These are phyloP conservation scores for Aurelia coerulea DNA, from an alignment of 30 jellyfish, hydroid and myxozoan species.

Conservation along the genomic window DNA sequence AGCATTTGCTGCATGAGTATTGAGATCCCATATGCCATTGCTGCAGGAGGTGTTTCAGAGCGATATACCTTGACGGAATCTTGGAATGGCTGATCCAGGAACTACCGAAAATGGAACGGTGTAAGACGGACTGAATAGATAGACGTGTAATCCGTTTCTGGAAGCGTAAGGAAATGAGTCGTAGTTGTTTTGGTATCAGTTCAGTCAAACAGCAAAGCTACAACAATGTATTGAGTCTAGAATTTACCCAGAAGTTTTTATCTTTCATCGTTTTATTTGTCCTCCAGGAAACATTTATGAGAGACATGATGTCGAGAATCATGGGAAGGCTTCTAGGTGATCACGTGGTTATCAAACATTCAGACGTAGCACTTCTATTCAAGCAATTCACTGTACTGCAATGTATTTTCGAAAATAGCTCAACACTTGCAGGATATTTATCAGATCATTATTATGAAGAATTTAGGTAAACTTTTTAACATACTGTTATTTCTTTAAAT, in stretches of 20 bases:
- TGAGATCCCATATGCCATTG: too few species aligned
- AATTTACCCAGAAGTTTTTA: background rate
- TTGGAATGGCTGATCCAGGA: too few species aligned
- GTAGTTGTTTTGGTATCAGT: too few species aligned
- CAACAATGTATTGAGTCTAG: background rate
- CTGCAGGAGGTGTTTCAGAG: too few species aligned
- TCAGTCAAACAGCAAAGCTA: background rate
- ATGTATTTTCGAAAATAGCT: conserved; percentile 36
- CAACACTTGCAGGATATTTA: conserved; percentile 14
- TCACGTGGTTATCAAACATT: conserved; percentile 15
- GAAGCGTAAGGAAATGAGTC: too few species aligned
- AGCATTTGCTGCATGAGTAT: too few species aligned
- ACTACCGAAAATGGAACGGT: too few species aligned
- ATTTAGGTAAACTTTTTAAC: conserved; percentile 31
- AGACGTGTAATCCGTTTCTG: too few species aligned
- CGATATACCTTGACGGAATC: too few species aligned
- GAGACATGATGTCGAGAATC: conserved; percentile 29
- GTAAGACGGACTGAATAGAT: too few species aligned
- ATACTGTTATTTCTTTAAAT: too few species aligned
- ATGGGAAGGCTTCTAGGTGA: conserved; percentile 13
- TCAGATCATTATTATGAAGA: conserved; percentile 58
- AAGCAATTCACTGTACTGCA: conserved; percentile 45
- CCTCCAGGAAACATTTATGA: conserved; percentile 32
- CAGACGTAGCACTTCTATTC: conserved; percentile 41
- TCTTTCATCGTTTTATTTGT: background rate